These are phyloP conservation scores for Dipodomys merriami DNA, from an alignment of 2,113 vertebrate species.

Conservation along the genomic window DNA sequence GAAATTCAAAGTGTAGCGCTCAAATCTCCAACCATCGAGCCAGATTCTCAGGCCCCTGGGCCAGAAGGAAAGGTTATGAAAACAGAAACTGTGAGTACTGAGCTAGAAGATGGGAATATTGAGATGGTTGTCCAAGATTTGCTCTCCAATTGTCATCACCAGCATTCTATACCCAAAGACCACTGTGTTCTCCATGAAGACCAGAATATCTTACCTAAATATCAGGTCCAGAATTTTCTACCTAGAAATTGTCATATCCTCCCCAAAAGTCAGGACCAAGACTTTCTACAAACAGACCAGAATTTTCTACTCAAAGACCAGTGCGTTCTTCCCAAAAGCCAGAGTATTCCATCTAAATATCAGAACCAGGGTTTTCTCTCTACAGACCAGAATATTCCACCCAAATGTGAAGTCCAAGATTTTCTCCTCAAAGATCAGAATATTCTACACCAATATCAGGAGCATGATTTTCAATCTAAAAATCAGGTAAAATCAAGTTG, in stretches of 20 bases:
- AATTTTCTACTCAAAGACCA: background rate
- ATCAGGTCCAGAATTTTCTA: background rate
- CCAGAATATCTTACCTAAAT: background rate
- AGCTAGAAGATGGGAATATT: slow-evolving; percentile 31
- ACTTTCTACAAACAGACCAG: background rate
- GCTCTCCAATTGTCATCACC: background rate
- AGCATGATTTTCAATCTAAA: slow-evolving; percentile 23
- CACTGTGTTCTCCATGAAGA: background rate
- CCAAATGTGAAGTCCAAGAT: background rate
- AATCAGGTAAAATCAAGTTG: slow-evolving; percentile 72
- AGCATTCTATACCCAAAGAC: slow-evolving; percentile 10
- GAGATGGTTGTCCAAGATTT: slow-evolving; percentile 24
- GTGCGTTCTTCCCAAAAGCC: background rate
- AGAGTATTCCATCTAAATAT: background rate
- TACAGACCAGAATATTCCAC: background rate
- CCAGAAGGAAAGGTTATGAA: background rate
- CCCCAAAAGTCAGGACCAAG: background rate
- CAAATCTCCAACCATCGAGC: slow-evolving; percentile 13
- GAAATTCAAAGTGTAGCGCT: background rate
- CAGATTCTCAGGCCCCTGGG: background rate
- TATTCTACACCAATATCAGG: background rate
- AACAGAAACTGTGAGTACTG: slow-evolving; percentile 32
- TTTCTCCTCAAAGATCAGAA: background rate
- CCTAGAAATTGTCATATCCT: background rate
- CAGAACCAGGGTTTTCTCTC: background rate